Conservation (phyloP, 2,113 vertebrate genomes). For the Bolborhynchus lineola region DNA sequence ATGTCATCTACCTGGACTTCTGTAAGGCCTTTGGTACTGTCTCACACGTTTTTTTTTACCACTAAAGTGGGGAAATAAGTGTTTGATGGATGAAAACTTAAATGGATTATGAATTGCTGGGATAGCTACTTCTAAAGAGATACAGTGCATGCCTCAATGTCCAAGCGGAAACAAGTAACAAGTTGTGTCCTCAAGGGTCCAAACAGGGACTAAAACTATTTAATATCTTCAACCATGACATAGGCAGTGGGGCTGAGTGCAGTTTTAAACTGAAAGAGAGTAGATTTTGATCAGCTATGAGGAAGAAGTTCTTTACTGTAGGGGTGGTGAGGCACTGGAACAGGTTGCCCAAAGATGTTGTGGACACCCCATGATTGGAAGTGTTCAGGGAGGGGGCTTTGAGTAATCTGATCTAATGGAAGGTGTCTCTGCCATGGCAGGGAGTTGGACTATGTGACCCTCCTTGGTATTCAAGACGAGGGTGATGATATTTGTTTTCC, state of each 20-base stretch:
- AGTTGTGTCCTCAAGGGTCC: not conserved
- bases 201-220: fast-evolving
- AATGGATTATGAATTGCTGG: not conserved
- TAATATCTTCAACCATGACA: fast-evolving
- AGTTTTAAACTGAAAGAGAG: not conserved
- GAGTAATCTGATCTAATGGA: not conserved
- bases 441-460: too few relatives aligned
- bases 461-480: not conserved
- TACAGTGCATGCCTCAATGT: not conserved
- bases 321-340: not conserved
- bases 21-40: not conserved
- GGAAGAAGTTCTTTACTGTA: not conserved
- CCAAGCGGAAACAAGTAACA: not conserved
- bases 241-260: not conserved
- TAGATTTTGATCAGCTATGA: not conserved
- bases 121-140: not conserved
- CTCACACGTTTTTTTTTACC: not conserved
- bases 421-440: not conserved
- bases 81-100: not conserved
- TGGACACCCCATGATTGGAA: fast-evolving
- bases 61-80: not conserved
- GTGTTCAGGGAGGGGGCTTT: fast-evolving
- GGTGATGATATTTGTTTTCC: not conserved
- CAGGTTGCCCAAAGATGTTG: not conserved
- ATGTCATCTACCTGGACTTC: not conserved